phyloP scores from a whole-genome alignment of 2,888 invertebrate genomes.

The Drosophila limbata region DNA sequence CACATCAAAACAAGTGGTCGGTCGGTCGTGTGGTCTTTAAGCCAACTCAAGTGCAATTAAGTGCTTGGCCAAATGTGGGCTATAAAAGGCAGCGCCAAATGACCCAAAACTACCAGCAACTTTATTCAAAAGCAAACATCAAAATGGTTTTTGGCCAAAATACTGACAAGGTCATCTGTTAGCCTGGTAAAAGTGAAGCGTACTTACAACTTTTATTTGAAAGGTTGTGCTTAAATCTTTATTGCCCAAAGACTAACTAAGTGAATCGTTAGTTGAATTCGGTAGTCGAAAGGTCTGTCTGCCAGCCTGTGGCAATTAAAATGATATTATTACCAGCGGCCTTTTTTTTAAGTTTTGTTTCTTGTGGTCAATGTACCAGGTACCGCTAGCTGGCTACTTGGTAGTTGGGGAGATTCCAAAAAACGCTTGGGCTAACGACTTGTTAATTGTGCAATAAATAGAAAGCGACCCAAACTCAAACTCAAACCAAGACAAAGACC shows the following conservation, averaged over 20 bases:
- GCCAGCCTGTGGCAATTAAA: conserved; percentile 69
- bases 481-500: conserved; percentile 23
- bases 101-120: conserved; percentile 23
- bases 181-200: conserved; percentile 5
- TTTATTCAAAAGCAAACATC: not conserved
- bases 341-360: conserved; percentile 4
- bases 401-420: conserved; percentile 33
- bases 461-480: conserved; percentile 59
- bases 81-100: conserved; percentile 45
- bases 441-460: conserved; percentile 81
- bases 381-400: conserved; percentile 33
- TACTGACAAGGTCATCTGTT: not conserved
- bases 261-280: conserved; percentile 12
- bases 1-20: conserved; percentile 22
- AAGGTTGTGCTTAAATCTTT: conserved; percentile 16
- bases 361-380: conserved; percentile 44
- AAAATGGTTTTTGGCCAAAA: conserved; percentile 1
- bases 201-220: conserved; percentile 24
- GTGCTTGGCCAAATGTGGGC: conserved; percentile 55
- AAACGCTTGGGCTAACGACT: conserved; percentile 70
- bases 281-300: conserved; percentile 27
- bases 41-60: conserved; percentile 65
- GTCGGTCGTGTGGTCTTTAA: conserved; percentile 20
- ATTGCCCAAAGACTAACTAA: conserved; percentile 3
- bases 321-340: conserved; percentile 72